These are phyloP conservation scores for Caenorhabditis brenneri DNA, from an alignment of 1,140 invertebrate genomes.

Conservation along the genomic window DNA sequence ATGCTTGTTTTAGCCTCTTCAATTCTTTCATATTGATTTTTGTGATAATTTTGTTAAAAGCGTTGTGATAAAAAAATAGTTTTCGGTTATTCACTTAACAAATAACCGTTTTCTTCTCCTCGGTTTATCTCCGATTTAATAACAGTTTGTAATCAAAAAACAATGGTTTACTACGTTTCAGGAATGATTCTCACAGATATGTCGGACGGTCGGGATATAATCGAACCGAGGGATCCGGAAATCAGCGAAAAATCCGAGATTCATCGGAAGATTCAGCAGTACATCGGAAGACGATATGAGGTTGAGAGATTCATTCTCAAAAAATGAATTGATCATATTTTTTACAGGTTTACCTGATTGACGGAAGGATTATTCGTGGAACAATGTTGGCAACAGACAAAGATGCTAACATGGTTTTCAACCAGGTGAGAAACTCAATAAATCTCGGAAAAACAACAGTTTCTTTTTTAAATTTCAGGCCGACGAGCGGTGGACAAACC, in stretches of 20 bases:
- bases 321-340: background rate
- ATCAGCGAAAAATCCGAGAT: background rate
- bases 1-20: background rate
- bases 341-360: background rate
- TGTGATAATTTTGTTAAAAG: background rate
- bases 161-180: background rate
- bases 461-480: background rate
- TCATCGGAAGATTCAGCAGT: background rate
- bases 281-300: conserved; percentile 16
- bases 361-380: conserved; percentile 8
- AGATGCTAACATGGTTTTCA: conserved; percentile 14
- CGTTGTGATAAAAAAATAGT: background rate
- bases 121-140: background rate
- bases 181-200: background rate
- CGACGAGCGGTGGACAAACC: background rate
- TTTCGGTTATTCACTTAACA: background rate
- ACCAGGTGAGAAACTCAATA: background rate
- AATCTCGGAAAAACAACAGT: background rate
- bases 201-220: background rate
- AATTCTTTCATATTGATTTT: background rate
- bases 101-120: background rate
- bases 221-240: background rate
- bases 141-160: background rate
- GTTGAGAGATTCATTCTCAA: background rate
- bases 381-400: conserved; percentile 11